Evolutionary conservation across 1,140 invertebrate genomes (phyloP).

Genomic region (Kradibia gibbosae): DNA sequence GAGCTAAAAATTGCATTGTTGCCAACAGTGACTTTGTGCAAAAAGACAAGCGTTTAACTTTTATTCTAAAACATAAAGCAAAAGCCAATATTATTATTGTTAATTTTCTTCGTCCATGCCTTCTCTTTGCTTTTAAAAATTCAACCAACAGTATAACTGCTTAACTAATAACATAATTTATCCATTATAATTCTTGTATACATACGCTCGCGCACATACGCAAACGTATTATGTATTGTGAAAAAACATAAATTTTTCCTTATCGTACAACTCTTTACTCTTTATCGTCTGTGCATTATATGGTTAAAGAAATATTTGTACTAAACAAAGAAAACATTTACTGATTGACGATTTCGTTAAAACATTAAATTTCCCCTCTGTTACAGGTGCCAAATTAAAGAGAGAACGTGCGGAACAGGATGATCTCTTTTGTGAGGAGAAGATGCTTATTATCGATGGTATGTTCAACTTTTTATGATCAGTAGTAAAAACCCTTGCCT

Average conservation of each 20-base stretch:
- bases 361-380: constrained; percentile 27
- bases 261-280: neutral
- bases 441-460: constrained; percentile 72
- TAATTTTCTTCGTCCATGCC: too few species aligned
- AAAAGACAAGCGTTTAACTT: too few species aligned
- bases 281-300: neutral
- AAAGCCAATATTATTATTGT: too few species aligned
- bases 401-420: constrained; percentile 68
- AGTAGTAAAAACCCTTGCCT: neutral
- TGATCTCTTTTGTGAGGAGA: constrained; percentile 71
- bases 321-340: constrained; percentile 1
- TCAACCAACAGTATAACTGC: too few species aligned
- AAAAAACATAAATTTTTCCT: neutral
- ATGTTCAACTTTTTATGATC: constrained; percentile 44
- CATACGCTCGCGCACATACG: too few species aligned
- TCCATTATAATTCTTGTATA: neutral
- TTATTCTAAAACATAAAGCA: too few species aligned
- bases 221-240: neutral
- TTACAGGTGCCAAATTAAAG: constrained; percentile 68
- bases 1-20: too few species aligned
- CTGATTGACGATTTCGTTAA: neutral
- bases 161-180: neutral
- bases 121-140: too few species aligned
- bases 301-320: constrained; percentile 2
- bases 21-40: too few species aligned